These are phyloP conservation scores for Leucophenga montana DNA, from an alignment of 2,888 invertebrate species.

Conservation along the genomic window DNA sequence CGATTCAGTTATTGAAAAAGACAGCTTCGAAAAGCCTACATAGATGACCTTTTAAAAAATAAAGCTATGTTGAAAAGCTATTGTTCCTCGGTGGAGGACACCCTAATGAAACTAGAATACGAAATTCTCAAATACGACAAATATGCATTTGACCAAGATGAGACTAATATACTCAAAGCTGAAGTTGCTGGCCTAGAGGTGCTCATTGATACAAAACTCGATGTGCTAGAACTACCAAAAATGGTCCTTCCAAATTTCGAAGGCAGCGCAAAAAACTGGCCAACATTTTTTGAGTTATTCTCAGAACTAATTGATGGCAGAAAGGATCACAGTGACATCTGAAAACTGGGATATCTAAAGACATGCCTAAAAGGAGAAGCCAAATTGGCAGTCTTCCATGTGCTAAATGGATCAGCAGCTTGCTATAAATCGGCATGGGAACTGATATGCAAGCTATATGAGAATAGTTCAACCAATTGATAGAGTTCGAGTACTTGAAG, in stretches of 20 bases:
- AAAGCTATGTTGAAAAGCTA: neutral
- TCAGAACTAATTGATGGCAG: slow-evolving; percentile 10
- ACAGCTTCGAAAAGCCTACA: too few species aligned
- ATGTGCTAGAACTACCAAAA: neutral
- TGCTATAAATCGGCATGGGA: slow-evolving; percentile 2
- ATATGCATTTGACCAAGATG: neutral
- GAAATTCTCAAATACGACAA: neutral
- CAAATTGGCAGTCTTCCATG: neutral
- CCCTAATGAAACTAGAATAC: neutral
- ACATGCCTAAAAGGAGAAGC: neutral
- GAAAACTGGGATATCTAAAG: slow-evolving; percentile 10
- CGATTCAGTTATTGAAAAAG: neutral
- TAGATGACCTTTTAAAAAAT: neutral
- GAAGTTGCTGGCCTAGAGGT: too few species aligned
- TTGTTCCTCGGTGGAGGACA: neutral
- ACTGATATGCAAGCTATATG: slow-evolving; percentile 9
- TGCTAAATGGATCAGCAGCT: neutral
- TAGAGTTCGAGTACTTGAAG: neutral
- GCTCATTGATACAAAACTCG: neutral
- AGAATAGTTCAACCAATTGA: neutral
- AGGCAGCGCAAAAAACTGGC: slow-evolving; percentile 6
- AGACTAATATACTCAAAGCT: neutral
- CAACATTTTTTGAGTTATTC: slow-evolving; percentile 3
- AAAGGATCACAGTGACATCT: slow-evolving; percentile 5
- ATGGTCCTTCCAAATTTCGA: slow-evolving; percentile 3